These are phyloP conservation scores for Dioctria linearis DNA, from an alignment of 2,888 invertebrate species.

Conservation along the genomic window DNA sequence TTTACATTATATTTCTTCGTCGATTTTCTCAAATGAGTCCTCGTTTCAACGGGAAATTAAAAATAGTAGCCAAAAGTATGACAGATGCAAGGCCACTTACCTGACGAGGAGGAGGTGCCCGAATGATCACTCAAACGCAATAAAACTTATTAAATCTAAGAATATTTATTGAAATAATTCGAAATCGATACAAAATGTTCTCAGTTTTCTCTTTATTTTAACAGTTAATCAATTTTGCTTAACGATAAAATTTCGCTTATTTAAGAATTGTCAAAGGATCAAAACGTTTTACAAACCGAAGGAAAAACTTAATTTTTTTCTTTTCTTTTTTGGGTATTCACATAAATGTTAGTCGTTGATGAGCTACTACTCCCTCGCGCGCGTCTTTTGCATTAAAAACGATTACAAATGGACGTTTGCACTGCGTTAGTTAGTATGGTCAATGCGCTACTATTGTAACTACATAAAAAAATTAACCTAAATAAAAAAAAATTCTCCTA, in stretches of 20 bases:
- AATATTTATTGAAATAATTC: constrained; percentile 52
- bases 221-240: constrained; percentile 39
- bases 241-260: constrained; percentile 35
- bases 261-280: constrained; percentile 46
- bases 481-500: constrained; percentile 38
- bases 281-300: constrained; percentile 36
- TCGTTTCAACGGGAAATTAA: too few species aligned
- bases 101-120: neutral
- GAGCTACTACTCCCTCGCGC: constrained; percentile 18
- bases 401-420: constrained; percentile 37
- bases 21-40: too few species aligned
- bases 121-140: neutral
- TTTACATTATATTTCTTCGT: too few species aligned
- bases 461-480: constrained; percentile 40
- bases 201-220: constrained; percentile 20
- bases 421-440: neutral
- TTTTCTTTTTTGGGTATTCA: constrained; percentile 34
- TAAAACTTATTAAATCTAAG: constrained; percentile 44
- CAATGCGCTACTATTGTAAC: constrained; percentile 32
- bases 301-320: constrained; percentile 27
- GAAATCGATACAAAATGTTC: constrained; percentile 49
- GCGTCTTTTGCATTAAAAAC: constrained; percentile 3
- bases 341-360: constrained; percentile 46
- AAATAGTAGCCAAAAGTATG: too few species aligned
- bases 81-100: too few species aligned